phyloP scores from a whole-genome alignment of 2,113 vertebrate genomes.

The Dipodomys merriami region DNA sequence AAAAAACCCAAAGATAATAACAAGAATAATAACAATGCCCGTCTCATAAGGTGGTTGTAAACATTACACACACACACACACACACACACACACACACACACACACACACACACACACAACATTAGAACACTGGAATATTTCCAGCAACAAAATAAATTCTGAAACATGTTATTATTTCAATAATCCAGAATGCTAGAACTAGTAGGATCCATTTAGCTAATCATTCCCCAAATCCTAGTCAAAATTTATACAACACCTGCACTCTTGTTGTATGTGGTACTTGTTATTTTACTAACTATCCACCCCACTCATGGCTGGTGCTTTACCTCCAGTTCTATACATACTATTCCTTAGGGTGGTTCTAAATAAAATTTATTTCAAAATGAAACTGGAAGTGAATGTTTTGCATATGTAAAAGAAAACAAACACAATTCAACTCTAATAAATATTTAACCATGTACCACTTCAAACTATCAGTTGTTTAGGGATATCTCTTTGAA shows the following conservation, averaged over 20 bases:
- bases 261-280: not conserved
- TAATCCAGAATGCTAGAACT: constrained; percentile 7
- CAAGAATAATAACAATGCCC: not conserved
- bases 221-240: constrained; percentile 19
- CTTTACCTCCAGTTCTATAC: no score
- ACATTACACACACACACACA: not conserved
- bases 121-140: not conserved
- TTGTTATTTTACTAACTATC: constrained; percentile 33
- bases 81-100: no score
- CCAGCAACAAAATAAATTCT: constrained; percentile 14
- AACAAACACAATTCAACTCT: not conserved
- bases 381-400: constrained; percentile 22
- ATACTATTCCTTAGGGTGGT: constrained; percentile 9
- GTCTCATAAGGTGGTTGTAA: not conserved
- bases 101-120: no score
- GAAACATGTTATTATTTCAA: constrained; percentile 23
- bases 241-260: constrained; percentile 9
- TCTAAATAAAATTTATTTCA: constrained; percentile 31
- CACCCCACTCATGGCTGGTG: no score
- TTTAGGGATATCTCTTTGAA: not conserved
- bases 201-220: not conserved
- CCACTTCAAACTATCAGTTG: not conserved
- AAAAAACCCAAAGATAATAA: not conserved
- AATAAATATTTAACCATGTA: not conserved
- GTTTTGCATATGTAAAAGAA: constrained; percentile 13